Evolutionary conservation across 2,113 vertebrate genomes (phyloP), one percentile per base, ranked within the genome.

Genomic region (Drymodes brunneopygia): DNA sequence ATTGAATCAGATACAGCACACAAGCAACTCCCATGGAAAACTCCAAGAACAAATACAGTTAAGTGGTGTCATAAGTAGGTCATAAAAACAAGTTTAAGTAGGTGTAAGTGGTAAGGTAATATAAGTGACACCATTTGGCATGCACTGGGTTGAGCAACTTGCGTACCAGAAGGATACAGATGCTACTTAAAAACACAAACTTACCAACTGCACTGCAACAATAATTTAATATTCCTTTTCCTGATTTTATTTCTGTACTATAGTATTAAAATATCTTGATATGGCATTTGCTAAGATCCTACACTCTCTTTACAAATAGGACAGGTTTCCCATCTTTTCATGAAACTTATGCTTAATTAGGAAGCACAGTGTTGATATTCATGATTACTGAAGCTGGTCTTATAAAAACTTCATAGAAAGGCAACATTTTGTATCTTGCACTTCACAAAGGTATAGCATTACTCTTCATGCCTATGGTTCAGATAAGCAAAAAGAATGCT

Each of bases 71-170:
- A 15, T 36, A 97, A 95, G 69, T 44, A 94, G 77, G 47, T 87
- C 56, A 95, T 78, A 81, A 87, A 90, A 91, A 29, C 69, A 92
- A 92, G 35, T 78, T 67, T 84, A 84, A 94, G 72, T 60, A 91
- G 56, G 77, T 70, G 27, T 38, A 87, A 92, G 67, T 38, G n/a
- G 75, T 57, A 93, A 90, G 50, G 83, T 83, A 95, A 78, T 35
- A 12, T 4, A 75, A 86, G 53, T 42, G 65, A 87, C 36, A 86
- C 22, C 54, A 66, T 38, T 71, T 60, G 69, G 42, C 58, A 83
- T 31, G 42, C 13, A 9, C n/a, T 62, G 54, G 11, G 18, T 81
- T 61, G 22, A 88, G 54, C 5, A 88, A 53, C 40, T 79, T 72
- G 71, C 40, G 90, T 17, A 50, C 25, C 70, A 95, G 31, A 64